Conservation (phyloP, 1,140 invertebrate species). For the Tetramorium simillimum region DNA sequence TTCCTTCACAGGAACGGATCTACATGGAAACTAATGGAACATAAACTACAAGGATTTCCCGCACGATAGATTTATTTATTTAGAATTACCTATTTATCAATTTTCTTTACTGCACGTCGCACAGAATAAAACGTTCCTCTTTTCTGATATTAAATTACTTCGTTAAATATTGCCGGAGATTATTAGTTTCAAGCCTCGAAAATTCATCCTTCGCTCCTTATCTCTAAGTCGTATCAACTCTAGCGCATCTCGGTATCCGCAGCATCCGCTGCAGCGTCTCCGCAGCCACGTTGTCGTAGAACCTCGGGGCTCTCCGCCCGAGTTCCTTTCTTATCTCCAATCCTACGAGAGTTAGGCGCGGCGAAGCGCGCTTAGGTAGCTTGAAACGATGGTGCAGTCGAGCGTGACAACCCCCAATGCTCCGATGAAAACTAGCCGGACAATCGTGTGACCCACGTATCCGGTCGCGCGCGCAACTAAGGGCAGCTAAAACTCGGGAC, state of each 20-base stretch:
- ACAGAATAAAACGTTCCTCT: background rate
- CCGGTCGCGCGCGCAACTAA: background rate
- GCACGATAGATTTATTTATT: background rate
- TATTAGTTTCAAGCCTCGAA: background rate
- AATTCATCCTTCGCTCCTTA: background rate
- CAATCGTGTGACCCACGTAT: background rate
- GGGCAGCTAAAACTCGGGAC: background rate
- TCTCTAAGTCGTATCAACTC: background rate
- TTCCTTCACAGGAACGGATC: background rate
- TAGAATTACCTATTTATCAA: background rate
- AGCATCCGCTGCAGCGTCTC: constrained; percentile 4
- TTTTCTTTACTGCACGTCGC: background rate
- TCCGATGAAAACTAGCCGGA: constrained; percentile 54
- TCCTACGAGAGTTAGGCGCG: constrained; percentile 49
- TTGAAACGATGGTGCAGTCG: constrained; percentile 63
- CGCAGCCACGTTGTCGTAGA: background rate
- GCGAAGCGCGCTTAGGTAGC: constrained; percentile 55
- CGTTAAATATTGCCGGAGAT: background rate
- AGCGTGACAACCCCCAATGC: constrained; percentile 59
- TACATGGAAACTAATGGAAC: constrained; percentile 25
- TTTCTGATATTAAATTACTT: background rate
- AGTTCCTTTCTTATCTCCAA: constrained; percentile 62
- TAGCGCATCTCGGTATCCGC: constrained; percentile 16
- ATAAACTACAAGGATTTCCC: background rate
- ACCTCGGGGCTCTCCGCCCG: background rate